These are phyloP conservation scores for Pristionchus maxplancki DNA, from an alignment of 2,888 invertebrate species.

Conservation along the genomic window DNA sequence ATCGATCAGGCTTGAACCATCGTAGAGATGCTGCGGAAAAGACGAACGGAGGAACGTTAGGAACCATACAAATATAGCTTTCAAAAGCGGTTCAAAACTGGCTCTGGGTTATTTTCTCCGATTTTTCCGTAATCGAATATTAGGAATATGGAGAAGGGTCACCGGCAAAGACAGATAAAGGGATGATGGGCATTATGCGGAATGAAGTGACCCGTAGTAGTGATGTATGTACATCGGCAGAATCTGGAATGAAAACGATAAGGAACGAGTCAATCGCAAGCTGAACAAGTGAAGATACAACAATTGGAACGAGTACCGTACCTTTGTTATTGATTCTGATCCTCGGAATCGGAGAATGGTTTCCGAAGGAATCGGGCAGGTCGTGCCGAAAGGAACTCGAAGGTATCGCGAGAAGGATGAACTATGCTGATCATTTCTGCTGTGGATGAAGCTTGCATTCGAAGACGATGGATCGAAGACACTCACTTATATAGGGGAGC, in stretches of 20 bases:
- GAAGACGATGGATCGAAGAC: neutral
- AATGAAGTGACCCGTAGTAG: neutral
- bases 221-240: neutral
- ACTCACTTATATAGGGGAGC: slow-evolving; percentile 22
- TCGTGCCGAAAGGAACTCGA: slow-evolving; percentile 64
- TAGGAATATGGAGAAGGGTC: neutral
- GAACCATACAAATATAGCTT: neutral
- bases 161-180: neutral
- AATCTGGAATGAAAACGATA: slow-evolving; percentile 14
- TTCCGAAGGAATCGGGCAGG: slow-evolving; percentile 27
- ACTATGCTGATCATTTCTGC: slow-evolving; percentile 67
- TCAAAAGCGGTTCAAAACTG: too few relatives aligned
- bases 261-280: neutral
- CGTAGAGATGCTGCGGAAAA: neutral
- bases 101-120: too few relatives aligned
- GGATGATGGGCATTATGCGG: too few relatives aligned
- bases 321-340: neutral
- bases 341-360: slow-evolving; percentile 31
- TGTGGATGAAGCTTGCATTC: neutral
- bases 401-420: slow-evolving; percentile 63
- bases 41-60: neutral
- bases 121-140: neutral
- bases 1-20: neutral
- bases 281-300: neutral
- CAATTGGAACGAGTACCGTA: neutral